Evolutionary conservation across 1,140 invertebrate species (phyloP).

Genomic region (Ladona fulva): DNA sequence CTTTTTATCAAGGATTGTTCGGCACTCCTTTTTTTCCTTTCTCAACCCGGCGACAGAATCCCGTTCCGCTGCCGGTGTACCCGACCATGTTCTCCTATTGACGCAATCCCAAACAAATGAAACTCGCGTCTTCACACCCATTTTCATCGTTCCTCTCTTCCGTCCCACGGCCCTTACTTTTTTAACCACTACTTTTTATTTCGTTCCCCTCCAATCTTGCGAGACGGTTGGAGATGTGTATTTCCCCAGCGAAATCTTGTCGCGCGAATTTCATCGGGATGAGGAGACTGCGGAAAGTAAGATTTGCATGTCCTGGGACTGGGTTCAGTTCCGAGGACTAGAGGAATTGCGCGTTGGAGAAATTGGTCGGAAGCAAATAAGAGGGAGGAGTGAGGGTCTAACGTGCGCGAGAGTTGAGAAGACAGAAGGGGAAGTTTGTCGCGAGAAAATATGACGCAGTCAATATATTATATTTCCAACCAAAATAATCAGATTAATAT

Average conservation of each 20-base stretch:
- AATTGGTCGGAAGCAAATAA: too few species aligned
- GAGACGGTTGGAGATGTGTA: not conserved
- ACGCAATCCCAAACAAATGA: conserved; percentile 1
- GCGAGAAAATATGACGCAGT: not conserved
- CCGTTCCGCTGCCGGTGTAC: not conserved
- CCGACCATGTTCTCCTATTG: not conserved
- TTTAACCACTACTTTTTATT: not conserved
- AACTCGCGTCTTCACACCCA: not conserved
- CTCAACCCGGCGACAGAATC: too few species aligned
- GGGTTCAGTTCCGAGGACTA: not conserved
- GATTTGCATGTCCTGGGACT: not conserved
- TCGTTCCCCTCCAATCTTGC: too few species aligned
- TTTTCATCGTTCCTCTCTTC: not conserved
- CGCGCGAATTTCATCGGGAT: not conserved
- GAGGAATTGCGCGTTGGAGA: too few species aligned
- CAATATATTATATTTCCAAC: too few species aligned
- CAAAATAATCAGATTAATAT: too few species aligned
- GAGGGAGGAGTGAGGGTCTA: too few species aligned
- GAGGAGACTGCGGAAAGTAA: not conserved
- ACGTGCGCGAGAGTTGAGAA: not conserved
- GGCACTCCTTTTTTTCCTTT: too few species aligned
- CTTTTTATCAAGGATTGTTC: too few species aligned
- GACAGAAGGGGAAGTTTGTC: not conserved
- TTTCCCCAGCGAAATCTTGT: not conserved
- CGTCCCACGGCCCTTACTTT: not conserved